Percentiles rank a stretch among this genome's conserved stretches.
phyloP scores from a whole-genome alignment of 1,140 invertebrate genomes.

The Babylonia areolata region DNA sequence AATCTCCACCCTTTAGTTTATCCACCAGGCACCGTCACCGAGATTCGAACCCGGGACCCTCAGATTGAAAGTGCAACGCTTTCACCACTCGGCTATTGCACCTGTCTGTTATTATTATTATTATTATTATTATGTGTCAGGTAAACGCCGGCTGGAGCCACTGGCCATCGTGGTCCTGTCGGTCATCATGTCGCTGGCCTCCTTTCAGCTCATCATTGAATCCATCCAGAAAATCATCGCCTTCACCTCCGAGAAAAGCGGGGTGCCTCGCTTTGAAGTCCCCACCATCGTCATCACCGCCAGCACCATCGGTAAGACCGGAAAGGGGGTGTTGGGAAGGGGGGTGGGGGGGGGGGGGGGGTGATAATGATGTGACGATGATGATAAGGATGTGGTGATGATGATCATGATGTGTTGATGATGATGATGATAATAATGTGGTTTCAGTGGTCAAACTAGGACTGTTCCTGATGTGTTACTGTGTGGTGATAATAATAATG shows the following conservation, averaged over 20 bases:
- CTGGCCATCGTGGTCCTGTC: slow-evolving; percentile 74
- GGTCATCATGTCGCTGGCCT: slow-evolving; percentile 77
- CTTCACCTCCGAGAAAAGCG: slow-evolving; percentile 37
- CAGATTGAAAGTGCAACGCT: too few species aligned
- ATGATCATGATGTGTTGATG: slow-evolving; percentile 63
- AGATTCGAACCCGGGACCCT: too few species aligned
- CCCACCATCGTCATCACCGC: slow-evolving; percentile 73
- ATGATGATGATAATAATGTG: background rate
- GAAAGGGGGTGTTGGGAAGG: background rate
- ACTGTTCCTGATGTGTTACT: slow-evolving; percentile 66
- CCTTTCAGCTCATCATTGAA: slow-evolving; percentile 75
- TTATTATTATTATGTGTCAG: slow-evolving; percentile 53
- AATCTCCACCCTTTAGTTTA: too few species aligned
- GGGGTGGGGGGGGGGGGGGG: background rate
- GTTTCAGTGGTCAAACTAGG: slow-evolving; percentile 37
- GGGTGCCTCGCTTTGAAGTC: slow-evolving; percentile 57
- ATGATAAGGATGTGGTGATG: background rate
- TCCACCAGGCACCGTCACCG: too few species aligned
- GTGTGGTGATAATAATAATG: too few species aligned
- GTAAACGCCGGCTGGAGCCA: slow-evolving; percentile 75
- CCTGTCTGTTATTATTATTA: too few species aligned
- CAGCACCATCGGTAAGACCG: slow-evolving; percentile 69
- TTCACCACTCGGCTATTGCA: too few species aligned
- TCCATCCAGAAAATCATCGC: slow-evolving; percentile 70
- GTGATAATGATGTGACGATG: background rate